Conservation (phyloP, 2,797 vertebrate species). For the Garrulus glandarius region DNA sequence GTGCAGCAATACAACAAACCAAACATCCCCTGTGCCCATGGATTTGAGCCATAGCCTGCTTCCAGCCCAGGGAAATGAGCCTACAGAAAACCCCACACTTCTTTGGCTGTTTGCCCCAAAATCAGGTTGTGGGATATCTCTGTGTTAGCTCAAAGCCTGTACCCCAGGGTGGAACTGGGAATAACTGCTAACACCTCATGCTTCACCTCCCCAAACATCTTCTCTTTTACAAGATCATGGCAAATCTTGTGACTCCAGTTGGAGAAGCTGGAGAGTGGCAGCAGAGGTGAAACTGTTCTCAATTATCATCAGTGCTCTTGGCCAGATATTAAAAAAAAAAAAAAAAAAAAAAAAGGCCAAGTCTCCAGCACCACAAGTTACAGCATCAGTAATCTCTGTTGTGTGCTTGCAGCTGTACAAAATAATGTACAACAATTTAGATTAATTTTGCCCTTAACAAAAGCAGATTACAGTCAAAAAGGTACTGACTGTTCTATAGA, state of each 20-base stretch:
- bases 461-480: not conserved
- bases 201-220: not conserved
- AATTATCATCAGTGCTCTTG: not conserved
- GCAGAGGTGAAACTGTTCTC: slow-evolving; percentile 15
- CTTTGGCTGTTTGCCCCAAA: not conserved
- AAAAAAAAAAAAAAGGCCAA: too few relatives aligned
- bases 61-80: not conserved
- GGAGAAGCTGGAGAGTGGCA: not conserved
- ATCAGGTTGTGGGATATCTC: not conserved
- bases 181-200: not conserved
- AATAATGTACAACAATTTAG: not conserved
- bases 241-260: not conserved
- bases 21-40: not conserved
- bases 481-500: not conserved
- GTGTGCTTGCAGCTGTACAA: not conserved
- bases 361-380: not conserved
- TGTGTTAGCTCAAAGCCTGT: not conserved
- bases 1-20: not conserved
- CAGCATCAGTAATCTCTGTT: not conserved
- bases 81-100: not conserved
- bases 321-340: not conserved
- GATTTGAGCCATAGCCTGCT: not conserved
- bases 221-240: not conserved
- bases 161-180: not conserved
- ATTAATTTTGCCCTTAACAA: not conserved